These are phyloP conservation scores for Drosophila pallidifrons DNA, from an alignment of 1,140 invertebrate genomes.

Conservation along the genomic window DNA sequence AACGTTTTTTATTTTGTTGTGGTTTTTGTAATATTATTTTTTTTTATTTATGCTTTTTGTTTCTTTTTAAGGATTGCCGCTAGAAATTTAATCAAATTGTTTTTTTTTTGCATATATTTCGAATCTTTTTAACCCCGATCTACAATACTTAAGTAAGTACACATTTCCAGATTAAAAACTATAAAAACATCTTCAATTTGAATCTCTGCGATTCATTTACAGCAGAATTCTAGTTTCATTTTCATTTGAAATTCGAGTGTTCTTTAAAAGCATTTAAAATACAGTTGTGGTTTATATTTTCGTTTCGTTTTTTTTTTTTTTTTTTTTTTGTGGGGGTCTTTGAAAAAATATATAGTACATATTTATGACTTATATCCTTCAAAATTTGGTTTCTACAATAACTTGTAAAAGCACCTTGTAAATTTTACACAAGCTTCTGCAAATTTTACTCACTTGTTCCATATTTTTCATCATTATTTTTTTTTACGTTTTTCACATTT, in stretches of 20 bases:
- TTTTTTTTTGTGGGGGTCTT: constrained; percentile 29
- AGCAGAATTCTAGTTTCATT: constrained; percentile 35
- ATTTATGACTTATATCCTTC: constrained; percentile 39
- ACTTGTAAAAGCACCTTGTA: constrained; percentile 80
- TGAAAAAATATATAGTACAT: constrained; percentile 69
- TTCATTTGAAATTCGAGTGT: constrained; percentile 44
- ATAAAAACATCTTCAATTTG: constrained; percentile 56
- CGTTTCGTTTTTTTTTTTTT: constrained; percentile 6
- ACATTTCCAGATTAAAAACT: constrained; percentile 67
- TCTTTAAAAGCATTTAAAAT: constrained; percentile 80
- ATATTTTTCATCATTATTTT: constrained; percentile 24
- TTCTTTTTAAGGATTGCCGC: constrained; percentile 59
- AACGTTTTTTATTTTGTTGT: constrained; percentile 26
- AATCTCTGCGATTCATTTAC: constrained; percentile 65
- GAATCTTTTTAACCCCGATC: constrained; percentile 32
- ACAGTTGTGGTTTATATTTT: constrained; percentile 37
- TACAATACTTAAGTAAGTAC: constrained; percentile 36
- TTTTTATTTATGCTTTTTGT: neutral
- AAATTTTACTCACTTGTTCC: constrained; percentile 53
- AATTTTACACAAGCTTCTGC: constrained; percentile 64
- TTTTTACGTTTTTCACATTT: constrained; percentile 31
- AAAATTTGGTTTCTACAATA: constrained; percentile 50
- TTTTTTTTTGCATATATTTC: constrained; percentile 44
- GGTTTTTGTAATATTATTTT: constrained; percentile 2
- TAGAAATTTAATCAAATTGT: constrained; percentile 58